Conservation (phyloP, 1,140 invertebrate genomes). For the Brachionus koreanus region DNA sequence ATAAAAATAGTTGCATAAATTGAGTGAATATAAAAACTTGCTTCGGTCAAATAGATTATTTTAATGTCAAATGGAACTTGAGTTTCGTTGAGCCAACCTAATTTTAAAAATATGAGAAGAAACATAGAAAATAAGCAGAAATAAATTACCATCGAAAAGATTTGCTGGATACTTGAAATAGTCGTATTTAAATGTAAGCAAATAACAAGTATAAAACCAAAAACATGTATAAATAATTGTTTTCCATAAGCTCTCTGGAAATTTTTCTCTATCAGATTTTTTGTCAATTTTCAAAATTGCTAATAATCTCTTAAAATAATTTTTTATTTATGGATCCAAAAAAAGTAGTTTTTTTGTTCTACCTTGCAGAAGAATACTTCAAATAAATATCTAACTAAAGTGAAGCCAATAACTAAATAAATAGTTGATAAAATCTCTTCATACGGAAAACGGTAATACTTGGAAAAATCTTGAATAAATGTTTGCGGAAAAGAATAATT, state of each 20-base stretch:
- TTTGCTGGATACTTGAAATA: slow-evolving; percentile 50
- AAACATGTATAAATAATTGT: slow-evolving; percentile 51
- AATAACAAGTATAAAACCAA: slow-evolving; percentile 51
- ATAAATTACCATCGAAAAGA: slow-evolving; percentile 51
- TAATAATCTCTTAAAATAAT: neutral
- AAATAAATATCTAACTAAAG: neutral
- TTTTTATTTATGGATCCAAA: neutral
- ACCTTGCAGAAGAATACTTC: slow-evolving; percentile 6
- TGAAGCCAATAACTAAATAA: neutral
- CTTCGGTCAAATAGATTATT: slow-evolving; percentile 54
- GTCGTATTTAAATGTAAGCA: slow-evolving; percentile 49
- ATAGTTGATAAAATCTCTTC: neutral
- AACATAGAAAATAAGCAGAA: neutral
- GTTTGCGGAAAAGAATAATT: slow-evolving; percentile 15
- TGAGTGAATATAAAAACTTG: slow-evolving; percentile 59
- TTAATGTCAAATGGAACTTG: slow-evolving; percentile 50
- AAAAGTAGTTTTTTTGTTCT: neutral
- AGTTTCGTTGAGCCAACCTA: slow-evolving; percentile 27
- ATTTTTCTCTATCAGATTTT: slow-evolving; percentile 47
- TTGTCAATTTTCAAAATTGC: neutral
- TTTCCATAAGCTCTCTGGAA: slow-evolving; percentile 57
- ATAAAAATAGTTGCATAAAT: slow-evolving; percentile 58
- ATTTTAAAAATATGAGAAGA: neutral
- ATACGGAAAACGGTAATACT: slow-evolving; percentile 4
- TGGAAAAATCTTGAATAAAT: neutral